These are phyloP conservation scores for Calidris pugnax DNA, from an alignment of 2,113 vertebrate genomes.

Conservation along the genomic window DNA sequence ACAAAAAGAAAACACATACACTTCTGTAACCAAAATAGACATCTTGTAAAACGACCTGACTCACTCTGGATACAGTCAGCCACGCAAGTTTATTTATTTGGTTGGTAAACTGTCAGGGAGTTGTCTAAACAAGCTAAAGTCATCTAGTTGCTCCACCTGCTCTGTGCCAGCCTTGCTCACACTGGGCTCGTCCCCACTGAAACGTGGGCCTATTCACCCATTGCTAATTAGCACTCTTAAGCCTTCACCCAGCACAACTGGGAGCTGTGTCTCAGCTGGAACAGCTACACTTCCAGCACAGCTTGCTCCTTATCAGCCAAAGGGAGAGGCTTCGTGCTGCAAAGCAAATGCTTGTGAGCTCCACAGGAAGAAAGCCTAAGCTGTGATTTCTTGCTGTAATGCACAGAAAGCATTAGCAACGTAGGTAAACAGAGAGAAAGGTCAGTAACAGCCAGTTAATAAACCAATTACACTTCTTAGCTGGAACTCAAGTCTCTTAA, in stretches of 20 bases:
- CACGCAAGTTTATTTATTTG: neutral
- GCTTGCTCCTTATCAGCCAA: neutral
- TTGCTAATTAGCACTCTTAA: rapidly evolving
- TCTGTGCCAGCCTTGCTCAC: neutral
- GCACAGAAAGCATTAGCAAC: neutral
- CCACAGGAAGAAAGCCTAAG: neutral
- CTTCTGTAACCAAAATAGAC: neutral
- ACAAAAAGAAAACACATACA: neutral
- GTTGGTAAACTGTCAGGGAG: neutral
- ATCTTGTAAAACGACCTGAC: neutral
- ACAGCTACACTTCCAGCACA: rapidly evolving
- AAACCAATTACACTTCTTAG: neutral
- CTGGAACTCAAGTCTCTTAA: neutral
- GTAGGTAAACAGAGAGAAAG: neutral
- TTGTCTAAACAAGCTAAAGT: neutral
- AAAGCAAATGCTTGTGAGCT: neutral
- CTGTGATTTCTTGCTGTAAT: neutral
- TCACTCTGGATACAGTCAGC: neutral
- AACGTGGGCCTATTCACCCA: rapidly evolving
- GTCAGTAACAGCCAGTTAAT: neutral
- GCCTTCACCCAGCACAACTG: neutral
- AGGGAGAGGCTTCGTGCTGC: neutral
- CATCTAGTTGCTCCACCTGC: neutral
- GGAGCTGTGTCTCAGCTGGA: neutral
- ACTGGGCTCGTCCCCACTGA: rapidly evolving